Base-by-base conservation (phyloP, 2,888 invertebrate genomes). In the Amblyteles armatorius region DNA sequence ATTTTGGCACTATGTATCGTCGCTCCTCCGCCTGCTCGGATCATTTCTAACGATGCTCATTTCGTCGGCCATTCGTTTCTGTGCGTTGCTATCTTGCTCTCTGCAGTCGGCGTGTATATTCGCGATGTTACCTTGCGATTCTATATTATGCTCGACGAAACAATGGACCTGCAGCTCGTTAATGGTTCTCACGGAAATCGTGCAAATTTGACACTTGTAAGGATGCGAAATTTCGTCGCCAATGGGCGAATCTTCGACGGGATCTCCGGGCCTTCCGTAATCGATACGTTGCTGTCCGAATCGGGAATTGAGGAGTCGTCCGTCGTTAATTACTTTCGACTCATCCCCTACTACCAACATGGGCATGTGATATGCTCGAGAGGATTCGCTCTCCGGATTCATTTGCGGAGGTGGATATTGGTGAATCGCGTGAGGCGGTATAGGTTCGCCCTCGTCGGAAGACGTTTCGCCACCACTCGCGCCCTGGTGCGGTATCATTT, bases 1-100 rank as follows among this genome's bases (percentile, higher is more conserved):
- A 73, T 95, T 95, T 95, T 95, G 95, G 95, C 95, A 95, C 95
- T 95, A 95, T 94, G 95, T 95, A 94, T 95, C 95, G 94, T 95
- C 95, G 94, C 95, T 94, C 94, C 95, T 95, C 94, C 95, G 95
- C 93, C 94, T 95, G 92, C 93, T 90, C 88, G 93, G 93, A 92
- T 95, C 95, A 91, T 94, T 94, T 89, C 94, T 88, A 50, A 88
- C 85, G 80, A 84, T 83, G 22, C 68, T 65, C 93, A 94, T 93
- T 90, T 93, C 94, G 86, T 94, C 94, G 90, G 92, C 91, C 90
- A 93, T 94, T 91, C 94, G 94, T 88, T 94, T 93, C 88, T 91
- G 92, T 88, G 90, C 90, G 88, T 90, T 90, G 88, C 89, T 90
- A 82, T 95, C 94, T 92, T 93, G 94, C 89, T 94, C 95, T 26